phyloP scores from a whole-genome alignment of 30 jellyfish, hydroid and myxozoan species.

The Cassiopea xamachana region DNA sequence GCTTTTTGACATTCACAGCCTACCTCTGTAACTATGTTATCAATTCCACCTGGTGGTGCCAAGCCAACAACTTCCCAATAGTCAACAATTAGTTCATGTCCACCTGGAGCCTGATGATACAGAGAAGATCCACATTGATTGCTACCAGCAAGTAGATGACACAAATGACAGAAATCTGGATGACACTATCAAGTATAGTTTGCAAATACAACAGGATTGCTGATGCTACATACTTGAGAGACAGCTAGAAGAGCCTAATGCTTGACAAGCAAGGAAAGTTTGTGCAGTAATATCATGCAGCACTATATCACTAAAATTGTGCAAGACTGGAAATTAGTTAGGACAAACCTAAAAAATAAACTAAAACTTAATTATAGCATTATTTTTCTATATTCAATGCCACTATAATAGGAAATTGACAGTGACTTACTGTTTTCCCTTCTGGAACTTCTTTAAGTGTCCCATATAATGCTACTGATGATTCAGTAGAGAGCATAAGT shows the following conservation, averaged over 20 bases:
- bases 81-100: conserved; percentile 94
- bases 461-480: conserved; percentile 95
- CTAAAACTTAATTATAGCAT: background rate
- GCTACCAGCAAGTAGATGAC: background rate
- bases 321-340: no score
- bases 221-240: no score
- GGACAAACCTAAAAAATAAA: no score
- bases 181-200: background rate
- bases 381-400: background rate
- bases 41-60: conserved; percentile 99
- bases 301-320: no score
- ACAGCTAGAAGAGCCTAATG: no score
- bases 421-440: conserved; percentile 92
- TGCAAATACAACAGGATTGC: background rate
- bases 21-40: conserved; percentile 90
- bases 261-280: no score
- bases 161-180: background rate
- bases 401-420: background rate
- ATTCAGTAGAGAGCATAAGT: conserved; percentile 93
- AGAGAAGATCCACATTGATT: background rate
- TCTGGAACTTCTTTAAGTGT: conserved; percentile 94
- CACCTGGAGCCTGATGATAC: conserved; percentile 96
- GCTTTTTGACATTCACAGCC: no score
- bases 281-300: no score
- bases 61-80: conserved; percentile 99